Base-by-base conservation (phyloP, 2,888 invertebrate genomes). In the Dorcus hopei region DNA sequence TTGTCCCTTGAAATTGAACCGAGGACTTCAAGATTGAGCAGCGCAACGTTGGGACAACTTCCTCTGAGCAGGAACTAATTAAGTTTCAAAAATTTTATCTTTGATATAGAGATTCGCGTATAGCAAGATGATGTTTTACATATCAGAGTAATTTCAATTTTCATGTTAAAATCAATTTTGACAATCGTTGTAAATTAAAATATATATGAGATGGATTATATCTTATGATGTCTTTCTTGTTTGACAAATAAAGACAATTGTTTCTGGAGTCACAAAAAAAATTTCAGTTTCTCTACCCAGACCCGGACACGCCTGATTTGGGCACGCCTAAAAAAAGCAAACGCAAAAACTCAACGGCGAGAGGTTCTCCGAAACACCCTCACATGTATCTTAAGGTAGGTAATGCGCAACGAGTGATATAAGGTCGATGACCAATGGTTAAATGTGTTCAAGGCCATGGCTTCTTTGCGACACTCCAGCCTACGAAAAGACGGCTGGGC, bases 1-100 rank as follows among this genome's bases (percentile, higher is more conserved):
- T 82, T 89, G 66, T 94, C 94, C 0, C 80, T 95, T 69, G 88
- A 89, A 74, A 86, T 95, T 65, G 95, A 95, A 79, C 95, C 95
- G 1, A 85, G 93, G 54, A 83, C 85, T 39, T 84, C 85, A 38
- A 55, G 59, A 42, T 49, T 55, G 26, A 59, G 55, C 26, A 50
- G 55, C 16, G 56, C 59, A 16, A 59, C 54, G 3, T 38, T 55
- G 7, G 51, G 51, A 23, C 51, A 49, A 43, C 52, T 59, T 45
- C 51, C 56, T 26, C 56, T 47, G 16, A 38, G 41, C 38, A 53
- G 45, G 38, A 53, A 43, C 45, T 45, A 53, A 45, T 53, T 7
- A 43, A 45, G 14, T 26, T 42, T 42, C 16, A 14, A 41, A 23
- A 19, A 45, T 19, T 23, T 45, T 45, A 9, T 45, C 45, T 16